These are phyloP conservation scores for Phoenicopterus ruber DNA, from an alignment of 2,113 vertebrate species.

Conservation along the genomic window DNA sequence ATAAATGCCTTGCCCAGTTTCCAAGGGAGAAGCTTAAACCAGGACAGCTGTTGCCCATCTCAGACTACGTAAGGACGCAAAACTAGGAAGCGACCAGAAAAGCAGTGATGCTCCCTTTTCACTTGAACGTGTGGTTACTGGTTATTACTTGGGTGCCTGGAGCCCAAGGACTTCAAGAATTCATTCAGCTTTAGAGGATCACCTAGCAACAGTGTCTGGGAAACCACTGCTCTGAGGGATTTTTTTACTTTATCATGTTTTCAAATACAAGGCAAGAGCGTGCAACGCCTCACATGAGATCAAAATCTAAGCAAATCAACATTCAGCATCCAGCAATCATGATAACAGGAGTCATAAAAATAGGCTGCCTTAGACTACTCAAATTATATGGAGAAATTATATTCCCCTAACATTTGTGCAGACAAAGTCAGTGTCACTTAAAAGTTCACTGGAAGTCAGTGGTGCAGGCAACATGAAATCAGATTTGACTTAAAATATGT, in stretches of 20 bases:
- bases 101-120: background rate
- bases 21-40: background rate
- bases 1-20: background rate
- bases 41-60: background rate
- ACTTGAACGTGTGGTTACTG: background rate
- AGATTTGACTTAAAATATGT: background rate
- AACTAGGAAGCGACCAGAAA: background rate
- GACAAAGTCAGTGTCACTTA: background rate
- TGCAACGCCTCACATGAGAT: background rate
- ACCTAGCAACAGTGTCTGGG: constrained; percentile 49
- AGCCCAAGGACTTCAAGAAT: background rate
- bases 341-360: background rate
- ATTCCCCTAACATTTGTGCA: background rate
- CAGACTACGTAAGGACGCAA: background rate
- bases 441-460: background rate
- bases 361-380: background rate
- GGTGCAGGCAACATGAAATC: background rate
- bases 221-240: background rate
- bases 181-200: constrained; percentile 9
- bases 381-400: background rate
- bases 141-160: background rate
- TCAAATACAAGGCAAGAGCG: background rate
- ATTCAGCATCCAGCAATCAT: background rate
- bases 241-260: constrained; percentile 21
- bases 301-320: background rate